These are phyloP conservation scores for Atherinosoma microstoma DNA, from an alignment of 2,797 vertebrate genomes.

Conservation along the genomic window DNA sequence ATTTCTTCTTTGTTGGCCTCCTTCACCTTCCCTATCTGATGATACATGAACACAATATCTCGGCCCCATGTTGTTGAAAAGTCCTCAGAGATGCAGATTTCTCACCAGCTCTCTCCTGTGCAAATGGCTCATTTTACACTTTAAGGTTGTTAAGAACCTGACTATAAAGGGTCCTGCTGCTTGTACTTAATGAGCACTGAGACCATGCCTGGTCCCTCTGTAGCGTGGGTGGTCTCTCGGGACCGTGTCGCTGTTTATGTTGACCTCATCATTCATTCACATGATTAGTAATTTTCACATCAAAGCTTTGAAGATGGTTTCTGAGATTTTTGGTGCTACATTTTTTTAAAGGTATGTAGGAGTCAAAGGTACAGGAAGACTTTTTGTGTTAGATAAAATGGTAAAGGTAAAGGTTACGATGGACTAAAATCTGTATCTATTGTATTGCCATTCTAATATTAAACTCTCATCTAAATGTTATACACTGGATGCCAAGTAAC, in stretches of 20 bases:
- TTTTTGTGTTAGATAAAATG: neutral
- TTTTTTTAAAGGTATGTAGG: conserved; percentile 3
- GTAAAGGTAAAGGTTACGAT: too few species aligned
- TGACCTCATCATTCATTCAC: conserved; percentile 26
- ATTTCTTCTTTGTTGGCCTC: conserved; percentile 40
- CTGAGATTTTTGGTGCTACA: conserved; percentile 4
- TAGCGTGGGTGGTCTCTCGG: conserved; percentile 37
- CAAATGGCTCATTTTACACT: conserved; percentile 21
- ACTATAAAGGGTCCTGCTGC: conserved; percentile 31
- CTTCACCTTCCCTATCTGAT: conserved; percentile 43
- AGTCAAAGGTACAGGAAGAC: conserved; percentile 12
- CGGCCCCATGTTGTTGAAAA: conserved; percentile 2
- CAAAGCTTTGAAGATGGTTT: neutral
- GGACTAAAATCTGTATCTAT: too few species aligned
- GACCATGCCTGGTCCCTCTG: conserved; percentile 20
- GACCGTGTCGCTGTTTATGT: conserved; percentile 6
- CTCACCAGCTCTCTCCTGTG: conserved; percentile 17
- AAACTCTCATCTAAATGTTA: too few species aligned
- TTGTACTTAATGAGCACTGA: conserved; percentile 54
- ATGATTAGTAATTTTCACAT: conserved; percentile 11
- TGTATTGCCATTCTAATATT: too few species aligned
- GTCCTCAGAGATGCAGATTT: conserved; percentile 43
- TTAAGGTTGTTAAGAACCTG: conserved; percentile 16
- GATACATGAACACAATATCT: conserved; percentile 28
- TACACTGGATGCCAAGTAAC: neutral